Evolutionary conservation across 2,113 vertebrate genomes (phyloP), one percentile per base, ranked within the genome.

Genomic region (Solenodon paradoxus): DNA sequence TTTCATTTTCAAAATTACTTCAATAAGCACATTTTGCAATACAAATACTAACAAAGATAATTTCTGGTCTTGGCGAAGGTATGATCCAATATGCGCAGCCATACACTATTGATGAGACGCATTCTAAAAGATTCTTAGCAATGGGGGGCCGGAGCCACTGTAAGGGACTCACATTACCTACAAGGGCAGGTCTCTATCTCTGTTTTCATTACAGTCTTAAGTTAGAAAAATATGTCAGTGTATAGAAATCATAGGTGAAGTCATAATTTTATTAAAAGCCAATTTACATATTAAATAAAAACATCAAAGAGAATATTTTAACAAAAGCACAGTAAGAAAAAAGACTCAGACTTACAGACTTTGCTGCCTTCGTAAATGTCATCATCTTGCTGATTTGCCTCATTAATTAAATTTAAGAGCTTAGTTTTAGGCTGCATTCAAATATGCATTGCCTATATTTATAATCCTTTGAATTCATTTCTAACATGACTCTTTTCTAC

Each of bases 231-330:
- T 1, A 2, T 75, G 32, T 12, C 42, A 81, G 26, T 26, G 17
- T 40, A 81, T 42, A 5, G 87, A 86, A 90, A 77, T 9, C 75
- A 32, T 64, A 19, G 24, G 45, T 90, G 28, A 19, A 30, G 42
- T 77, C 7, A 87, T 20, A 53, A 3, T 42, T 57, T 82, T 90
- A 86, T 49, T 75, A 38, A 53, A 64, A 55, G 26, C 40, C 77
- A 83, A 93, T 87, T 42, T 2, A 66, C 53, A 93, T 68, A 28
- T 83, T 53, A 59, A 45, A 47, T 63, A 78, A 78, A 6, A 40
- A 64, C 45, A 88, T 88, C 77, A 88, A 96, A 93, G 30, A 77
- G 19, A 78, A 47, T 72, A 38, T 68, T 84, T 83, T 83, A 66
- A 93, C 59, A 72, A 95, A 88, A 83, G 1, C 75, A 79, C 55